Conservation (phyloP, 35 echinoderm and acorn worm species). For the Apostichopus parvimensis region DNA sequence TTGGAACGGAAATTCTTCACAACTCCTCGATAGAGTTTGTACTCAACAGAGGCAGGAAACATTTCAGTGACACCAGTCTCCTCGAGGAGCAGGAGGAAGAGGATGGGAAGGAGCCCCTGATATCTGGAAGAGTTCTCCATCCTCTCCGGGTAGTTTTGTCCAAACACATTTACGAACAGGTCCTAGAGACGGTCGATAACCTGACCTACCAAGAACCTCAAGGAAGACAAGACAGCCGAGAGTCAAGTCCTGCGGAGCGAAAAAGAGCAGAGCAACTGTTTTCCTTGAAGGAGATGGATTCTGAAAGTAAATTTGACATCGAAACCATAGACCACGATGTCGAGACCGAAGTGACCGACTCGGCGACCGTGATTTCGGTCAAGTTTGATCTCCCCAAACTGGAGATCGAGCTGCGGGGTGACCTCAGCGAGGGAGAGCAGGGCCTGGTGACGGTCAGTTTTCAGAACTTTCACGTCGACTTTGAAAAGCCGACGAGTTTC, state of each 20-base stretch:
- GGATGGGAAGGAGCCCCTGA: constrained; percentile 48
- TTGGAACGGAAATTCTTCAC: constrained; percentile 84
- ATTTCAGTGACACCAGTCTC: constrained; percentile 57
- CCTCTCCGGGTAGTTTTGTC: constrained; percentile 84
- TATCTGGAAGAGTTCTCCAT: constrained; percentile 80
- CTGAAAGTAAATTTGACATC: neutral
- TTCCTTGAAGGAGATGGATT: neutral
- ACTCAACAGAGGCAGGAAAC: constrained; percentile 55
- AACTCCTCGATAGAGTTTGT: constrained; percentile 86
- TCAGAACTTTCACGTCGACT: constrained; percentile 84
- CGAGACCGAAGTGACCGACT: neutral
- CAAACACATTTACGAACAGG: constrained; percentile 94
- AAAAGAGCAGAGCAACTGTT: constrained; percentile 14
- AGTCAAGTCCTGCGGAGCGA: neutral
- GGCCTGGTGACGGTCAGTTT: constrained; percentile 82
- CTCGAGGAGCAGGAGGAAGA: constrained; percentile 49
- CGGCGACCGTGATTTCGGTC: constrained; percentile 56
- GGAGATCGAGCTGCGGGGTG: constrained; percentile 73
- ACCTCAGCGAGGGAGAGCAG: constrained; percentile 91
- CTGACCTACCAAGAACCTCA: constrained; percentile 60
- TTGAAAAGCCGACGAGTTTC: constrained; percentile 74
- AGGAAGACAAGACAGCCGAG: neutral
- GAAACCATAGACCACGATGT: neutral
- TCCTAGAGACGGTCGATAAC: constrained; percentile 92
- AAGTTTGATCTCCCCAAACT: constrained; percentile 89